These are phyloP conservation scores for Temnothorax ravouxi DNA, from an alignment of 2,888 invertebrate genomes.

Conservation along the genomic window DNA sequence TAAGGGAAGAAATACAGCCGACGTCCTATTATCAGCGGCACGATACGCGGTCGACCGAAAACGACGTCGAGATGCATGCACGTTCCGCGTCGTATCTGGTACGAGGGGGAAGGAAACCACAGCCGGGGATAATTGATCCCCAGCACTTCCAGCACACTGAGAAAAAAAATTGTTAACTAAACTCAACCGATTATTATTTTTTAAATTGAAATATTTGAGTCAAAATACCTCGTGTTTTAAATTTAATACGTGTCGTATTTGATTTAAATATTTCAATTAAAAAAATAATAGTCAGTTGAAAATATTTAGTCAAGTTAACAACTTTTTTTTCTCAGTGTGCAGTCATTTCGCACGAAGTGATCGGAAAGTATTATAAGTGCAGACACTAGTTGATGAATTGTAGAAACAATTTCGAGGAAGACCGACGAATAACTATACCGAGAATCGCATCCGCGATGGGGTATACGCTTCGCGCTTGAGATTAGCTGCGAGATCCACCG, in stretches of 20 bases:
- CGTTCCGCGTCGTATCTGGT: constrained; percentile 43
- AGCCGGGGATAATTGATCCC: constrained; percentile 49
- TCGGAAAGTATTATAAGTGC: not conserved
- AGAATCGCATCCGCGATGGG: not conserved
- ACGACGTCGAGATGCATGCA: constrained; percentile 27
- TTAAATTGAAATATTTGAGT: no score
- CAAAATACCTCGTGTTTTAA: no score
- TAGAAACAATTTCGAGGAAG: not conserved
- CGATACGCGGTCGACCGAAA: constrained; percentile 23
- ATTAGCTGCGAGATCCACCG: not conserved
- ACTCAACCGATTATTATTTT: no score
- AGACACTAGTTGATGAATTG: not conserved
- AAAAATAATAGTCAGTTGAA: no score
- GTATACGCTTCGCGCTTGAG: not conserved
- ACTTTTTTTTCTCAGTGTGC: no score
- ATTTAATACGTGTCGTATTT: no score
- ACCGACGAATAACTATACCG: not conserved
- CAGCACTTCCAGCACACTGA: not conserved
- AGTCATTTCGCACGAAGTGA: not conserved
- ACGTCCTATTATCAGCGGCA: constrained; percentile 38
- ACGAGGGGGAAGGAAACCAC: not conserved
- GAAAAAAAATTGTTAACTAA: no score
- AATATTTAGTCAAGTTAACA: not conserved
- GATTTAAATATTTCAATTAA: no score
- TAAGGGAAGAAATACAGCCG: constrained; percentile 36